These are phyloP conservation scores for Macropis europaea DNA, from an alignment of 2,888 invertebrate species.

Conservation along the genomic window DNA sequence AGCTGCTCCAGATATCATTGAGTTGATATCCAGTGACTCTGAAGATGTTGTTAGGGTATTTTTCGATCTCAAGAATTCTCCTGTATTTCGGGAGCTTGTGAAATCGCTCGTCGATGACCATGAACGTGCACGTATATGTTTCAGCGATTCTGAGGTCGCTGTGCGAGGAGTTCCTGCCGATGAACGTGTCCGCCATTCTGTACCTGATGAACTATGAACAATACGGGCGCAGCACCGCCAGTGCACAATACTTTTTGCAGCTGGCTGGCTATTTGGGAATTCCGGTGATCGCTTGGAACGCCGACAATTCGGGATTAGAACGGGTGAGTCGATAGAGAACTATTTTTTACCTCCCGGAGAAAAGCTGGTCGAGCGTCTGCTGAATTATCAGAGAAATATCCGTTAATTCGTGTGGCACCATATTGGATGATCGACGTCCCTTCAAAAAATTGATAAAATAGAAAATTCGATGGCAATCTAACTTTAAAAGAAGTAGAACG, in stretches of 20 bases:
- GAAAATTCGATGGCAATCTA: too few relatives aligned
- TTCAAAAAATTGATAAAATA: too few relatives aligned
- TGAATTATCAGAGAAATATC: too few relatives aligned
- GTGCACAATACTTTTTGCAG: constrained; percentile 96
- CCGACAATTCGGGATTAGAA: constrained; percentile 95
- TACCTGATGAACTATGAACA: constrained; percentile 98
- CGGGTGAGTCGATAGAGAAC: constrained; percentile 71
- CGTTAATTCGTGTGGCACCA: too few relatives aligned
- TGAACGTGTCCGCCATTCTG: constrained; percentile 94
- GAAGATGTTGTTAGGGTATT: too few relatives aligned
- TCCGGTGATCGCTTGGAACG: constrained; percentile 98
- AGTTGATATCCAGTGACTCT: too few relatives aligned
- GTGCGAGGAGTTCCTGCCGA: constrained; percentile 93
- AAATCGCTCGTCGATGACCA: background rate
- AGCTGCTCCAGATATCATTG: too few relatives aligned
- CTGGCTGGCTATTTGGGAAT: constrained; percentile 96
- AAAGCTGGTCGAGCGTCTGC: too few relatives aligned
- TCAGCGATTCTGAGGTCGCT: constrained; percentile 93
- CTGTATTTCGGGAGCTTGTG: background rate
- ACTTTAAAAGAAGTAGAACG: too few relatives aligned
- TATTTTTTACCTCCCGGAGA: too few relatives aligned
- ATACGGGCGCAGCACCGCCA: constrained; percentile 95
- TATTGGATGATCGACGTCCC: too few relatives aligned
- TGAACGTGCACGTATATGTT: constrained; percentile 46
- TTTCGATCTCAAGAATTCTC: too few relatives aligned